phyloP scores from a whole-genome alignment of 2,797 vertebrate genomes.

The Parambassis ranga region DNA sequence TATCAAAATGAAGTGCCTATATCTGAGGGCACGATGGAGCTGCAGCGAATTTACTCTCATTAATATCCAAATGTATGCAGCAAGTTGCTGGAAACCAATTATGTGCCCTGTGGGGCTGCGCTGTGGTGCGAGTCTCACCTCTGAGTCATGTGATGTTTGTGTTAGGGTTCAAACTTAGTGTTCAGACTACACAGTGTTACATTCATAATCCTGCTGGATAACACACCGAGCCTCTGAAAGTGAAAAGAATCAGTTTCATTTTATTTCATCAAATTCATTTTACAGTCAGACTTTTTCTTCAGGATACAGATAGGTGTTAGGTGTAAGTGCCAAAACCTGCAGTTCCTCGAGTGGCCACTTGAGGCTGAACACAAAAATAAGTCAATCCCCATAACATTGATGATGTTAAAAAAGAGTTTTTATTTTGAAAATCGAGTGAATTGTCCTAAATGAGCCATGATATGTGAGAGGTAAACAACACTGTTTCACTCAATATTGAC shows the following conservation, averaged over 20 bases:
- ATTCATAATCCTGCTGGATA: neutral
- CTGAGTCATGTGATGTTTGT: constrained; percentile 6
- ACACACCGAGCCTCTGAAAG: neutral
- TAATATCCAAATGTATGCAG: constrained; percentile 33
- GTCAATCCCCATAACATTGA: no score
- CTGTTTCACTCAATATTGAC: no score
- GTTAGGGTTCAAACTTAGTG: neutral
- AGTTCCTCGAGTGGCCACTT: no score
- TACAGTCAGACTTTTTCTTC: neutral
- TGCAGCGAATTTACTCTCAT: constrained; percentile 20
- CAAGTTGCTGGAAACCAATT: constrained; percentile 22
- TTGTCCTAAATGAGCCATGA: no score
- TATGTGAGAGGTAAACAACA: no score
- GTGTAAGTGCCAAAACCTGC: no score
- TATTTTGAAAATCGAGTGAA: no score
- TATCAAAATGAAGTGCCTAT: constrained; percentile 30
- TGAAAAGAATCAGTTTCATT: no score
- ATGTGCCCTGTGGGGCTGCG: neutral
- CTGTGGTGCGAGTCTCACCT: neutral
- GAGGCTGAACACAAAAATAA: no score
- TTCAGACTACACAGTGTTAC: neutral
- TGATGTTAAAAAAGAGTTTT: no score
- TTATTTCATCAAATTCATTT: no score
- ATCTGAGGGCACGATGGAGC: constrained; percentile 11
- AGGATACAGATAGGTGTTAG: neutral